phyloP scores from a whole-genome alignment of 2,888 invertebrate genomes.

The Bedellia somnulentella region DNA sequence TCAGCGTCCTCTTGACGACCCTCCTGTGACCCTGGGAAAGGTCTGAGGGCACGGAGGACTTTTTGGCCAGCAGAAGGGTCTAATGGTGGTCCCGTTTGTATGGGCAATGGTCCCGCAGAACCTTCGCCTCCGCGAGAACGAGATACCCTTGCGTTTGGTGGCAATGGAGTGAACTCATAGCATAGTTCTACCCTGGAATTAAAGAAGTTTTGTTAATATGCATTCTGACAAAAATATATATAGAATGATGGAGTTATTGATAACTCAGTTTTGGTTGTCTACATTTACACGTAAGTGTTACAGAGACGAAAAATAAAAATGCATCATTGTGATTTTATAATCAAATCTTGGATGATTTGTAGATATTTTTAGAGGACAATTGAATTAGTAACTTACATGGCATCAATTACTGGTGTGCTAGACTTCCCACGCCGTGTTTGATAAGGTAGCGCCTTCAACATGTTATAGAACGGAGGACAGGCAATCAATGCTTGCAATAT shows the following conservation, averaged over 20 bases:
- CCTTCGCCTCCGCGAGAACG: slow-evolving; percentile 25
- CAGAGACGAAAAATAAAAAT: slow-evolving; percentile 4
- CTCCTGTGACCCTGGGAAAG: slow-evolving; percentile 67
- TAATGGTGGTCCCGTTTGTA: slow-evolving; percentile 77
- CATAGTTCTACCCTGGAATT: slow-evolving; percentile 71
- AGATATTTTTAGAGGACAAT: too few relatives aligned
- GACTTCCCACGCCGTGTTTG: slow-evolving; percentile 63
- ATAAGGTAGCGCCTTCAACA: slow-evolving; percentile 77
- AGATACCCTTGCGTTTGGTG: slow-evolving; percentile 43
- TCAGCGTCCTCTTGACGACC: slow-evolving; percentile 97
- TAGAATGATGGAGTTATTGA: not conserved
- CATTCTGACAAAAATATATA: not conserved
- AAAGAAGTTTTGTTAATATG: not conserved
- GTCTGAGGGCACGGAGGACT: slow-evolving; percentile 76
- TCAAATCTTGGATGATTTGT: too few relatives aligned
- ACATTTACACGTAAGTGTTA: slow-evolving; percentile 1
- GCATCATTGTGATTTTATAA: slow-evolving; percentile 6
- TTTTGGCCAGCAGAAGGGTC: slow-evolving; percentile 88
- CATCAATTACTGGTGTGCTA: slow-evolving; percentile 85
- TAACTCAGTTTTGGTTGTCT: slow-evolving; percentile 3
- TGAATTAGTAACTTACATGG: slow-evolving; percentile 70
- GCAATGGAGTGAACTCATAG: slow-evolving; percentile 74
- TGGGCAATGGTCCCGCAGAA: slow-evolving; percentile 29
- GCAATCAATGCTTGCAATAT: slow-evolving; percentile 91
- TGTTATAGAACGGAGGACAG: slow-evolving; percentile 93